Evolutionary conservation across 2,888 invertebrate genomes (phyloP), one percentile per base, ranked within the genome.

Genomic region (Cerceris rybyensis): DNA sequence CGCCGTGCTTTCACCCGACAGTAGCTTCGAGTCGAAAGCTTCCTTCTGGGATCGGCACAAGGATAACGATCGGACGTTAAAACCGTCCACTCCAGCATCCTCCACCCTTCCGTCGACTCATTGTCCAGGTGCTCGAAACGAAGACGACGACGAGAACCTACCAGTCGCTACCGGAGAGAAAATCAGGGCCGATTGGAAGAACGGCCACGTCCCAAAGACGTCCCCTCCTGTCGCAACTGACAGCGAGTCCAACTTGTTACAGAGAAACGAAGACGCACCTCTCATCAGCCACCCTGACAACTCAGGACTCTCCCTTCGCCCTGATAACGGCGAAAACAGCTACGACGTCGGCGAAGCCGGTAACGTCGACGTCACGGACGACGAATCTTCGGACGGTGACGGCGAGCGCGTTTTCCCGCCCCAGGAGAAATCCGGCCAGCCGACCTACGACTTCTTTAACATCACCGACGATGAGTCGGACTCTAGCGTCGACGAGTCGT

Each of bases 291-390:
- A 28, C 4, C 28, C 28, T 28, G 28, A 28, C 28, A 28, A 1
- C 28, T 28, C 28, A 4, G 28, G 4, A 28, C 28, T 28, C 28
- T 28, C 28, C 28, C 68, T 13, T 9, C 55, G 46, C 0, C 39
- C 0, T 16, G 0, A 49, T 49, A 0, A 14, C 50, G 1, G 2
- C 41, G 0, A 46, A 57, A 6, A 50, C 52, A 2, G 13, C 28
- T 1, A 4, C 8, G 0, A 43, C n/a, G 7, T 66, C n/a, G 55
- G 52, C 0, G 75, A 71, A 6, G 65, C 42, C 4, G 61, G 55
- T 9, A 68, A 86, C 9, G 78, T 83, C 6, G 87, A 88, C 17
- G 89, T 90, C 17, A 90, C 90, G 5, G 90, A 90, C 5, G 90
- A 90, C 60, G 90, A 90, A 49, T 90, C 90, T 0, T 84, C 83